Percentiles rank a stretch among this genome's conserved stretches.
Evolutionary conservation across 2,113 vertebrate species (phyloP).

Genomic region (Mola mola): DNA sequence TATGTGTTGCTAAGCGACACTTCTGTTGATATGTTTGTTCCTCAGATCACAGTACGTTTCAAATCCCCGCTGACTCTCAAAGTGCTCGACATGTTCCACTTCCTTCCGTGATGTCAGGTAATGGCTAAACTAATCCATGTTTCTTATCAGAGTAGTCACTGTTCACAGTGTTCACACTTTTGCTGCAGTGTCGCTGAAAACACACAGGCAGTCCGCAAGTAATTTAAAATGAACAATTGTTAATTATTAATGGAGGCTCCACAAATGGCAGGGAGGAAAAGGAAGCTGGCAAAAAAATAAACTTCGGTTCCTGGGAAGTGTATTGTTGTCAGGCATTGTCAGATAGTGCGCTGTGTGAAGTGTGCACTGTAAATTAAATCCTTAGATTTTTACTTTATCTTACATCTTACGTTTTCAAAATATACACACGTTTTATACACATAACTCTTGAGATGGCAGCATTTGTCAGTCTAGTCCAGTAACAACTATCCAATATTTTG

Average conservation of each 20-base stretch:
- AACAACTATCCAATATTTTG: too few species aligned
- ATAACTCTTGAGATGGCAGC: too few species aligned
- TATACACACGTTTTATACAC: too few species aligned
- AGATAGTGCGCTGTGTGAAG: too few species aligned
- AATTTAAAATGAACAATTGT: too few species aligned
- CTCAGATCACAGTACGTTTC: slow-evolving; percentile 56
- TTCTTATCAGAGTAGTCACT: too few species aligned
- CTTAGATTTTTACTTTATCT: too few species aligned
- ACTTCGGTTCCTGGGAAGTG: neutral
- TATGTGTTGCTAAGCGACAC: slow-evolving; percentile 48
- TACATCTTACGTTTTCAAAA: too few species aligned
- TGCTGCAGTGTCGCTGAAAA: neutral
- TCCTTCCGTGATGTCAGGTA: slow-evolving; percentile 59
- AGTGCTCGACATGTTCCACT: slow-evolving; percentile 18
- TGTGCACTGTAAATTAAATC: too few species aligned
- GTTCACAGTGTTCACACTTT: neutral
- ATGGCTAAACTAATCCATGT: neutral
- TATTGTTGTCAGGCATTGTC: neutral
- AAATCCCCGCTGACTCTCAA: slow-evolving; percentile 9
- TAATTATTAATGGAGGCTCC: slow-evolving; percentile 15
- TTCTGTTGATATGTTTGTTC: slow-evolving; percentile 18
- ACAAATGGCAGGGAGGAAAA: neutral
- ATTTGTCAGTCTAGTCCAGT: too few species aligned
- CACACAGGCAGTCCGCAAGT: too few species aligned
- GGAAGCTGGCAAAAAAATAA: slow-evolving; percentile 29